Percentiles rank a stretch among this genome's conserved stretches.
Conservation (phyloP, 2,888 invertebrate genomes). For the Protodeltote pygarga region DNA sequence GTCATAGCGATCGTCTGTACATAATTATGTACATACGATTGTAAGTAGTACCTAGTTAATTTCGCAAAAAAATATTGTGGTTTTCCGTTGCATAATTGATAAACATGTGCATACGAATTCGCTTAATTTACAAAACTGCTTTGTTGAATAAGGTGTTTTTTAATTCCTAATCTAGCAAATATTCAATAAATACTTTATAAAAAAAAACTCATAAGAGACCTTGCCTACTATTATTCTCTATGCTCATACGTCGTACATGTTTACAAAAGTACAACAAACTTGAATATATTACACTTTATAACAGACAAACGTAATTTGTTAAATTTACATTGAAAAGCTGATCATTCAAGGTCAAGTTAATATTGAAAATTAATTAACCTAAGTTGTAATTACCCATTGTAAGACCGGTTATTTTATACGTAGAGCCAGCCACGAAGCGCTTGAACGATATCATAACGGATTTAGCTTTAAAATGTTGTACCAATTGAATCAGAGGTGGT, state of each 20-base stretch:
- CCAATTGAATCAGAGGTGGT: slow-evolving; percentile 23
- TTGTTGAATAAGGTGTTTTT: too few relatives aligned
- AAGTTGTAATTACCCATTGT: slow-evolving; percentile 48
- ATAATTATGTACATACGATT: slow-evolving; percentile 5
- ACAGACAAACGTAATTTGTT: slow-evolving; percentile 54
- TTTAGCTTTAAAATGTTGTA: slow-evolving; percentile 6
- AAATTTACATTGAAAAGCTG: slow-evolving; percentile 67
- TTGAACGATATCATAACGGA: neutral
- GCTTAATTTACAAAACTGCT: neutral
- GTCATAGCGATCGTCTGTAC: slow-evolving; percentile 12
- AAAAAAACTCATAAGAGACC: slow-evolving; percentile 10
- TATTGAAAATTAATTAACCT: slow-evolving; percentile 52
- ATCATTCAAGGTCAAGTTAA: slow-evolving; percentile 64
- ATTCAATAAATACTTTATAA: too few relatives aligned
- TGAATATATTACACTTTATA: slow-evolving; percentile 38
- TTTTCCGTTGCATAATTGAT: slow-evolving; percentile 18
- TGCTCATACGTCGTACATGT: too few relatives aligned
- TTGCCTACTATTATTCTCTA: slow-evolving; percentile 29
- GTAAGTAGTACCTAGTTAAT: slow-evolving; percentile 14
- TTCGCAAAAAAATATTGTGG: slow-evolving; percentile 25
- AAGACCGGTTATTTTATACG: slow-evolving; percentile 12
- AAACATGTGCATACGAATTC: slow-evolving; percentile 4
- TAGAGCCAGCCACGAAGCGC: neutral
- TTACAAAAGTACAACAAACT: slow-evolving; percentile 36
- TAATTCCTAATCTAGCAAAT: too few relatives aligned